Evolutionary conservation across 2,797 vertebrate species (phyloP), one percentile per base, ranked within the genome.

Genomic region (Lagocephalus sceleratus): DNA sequence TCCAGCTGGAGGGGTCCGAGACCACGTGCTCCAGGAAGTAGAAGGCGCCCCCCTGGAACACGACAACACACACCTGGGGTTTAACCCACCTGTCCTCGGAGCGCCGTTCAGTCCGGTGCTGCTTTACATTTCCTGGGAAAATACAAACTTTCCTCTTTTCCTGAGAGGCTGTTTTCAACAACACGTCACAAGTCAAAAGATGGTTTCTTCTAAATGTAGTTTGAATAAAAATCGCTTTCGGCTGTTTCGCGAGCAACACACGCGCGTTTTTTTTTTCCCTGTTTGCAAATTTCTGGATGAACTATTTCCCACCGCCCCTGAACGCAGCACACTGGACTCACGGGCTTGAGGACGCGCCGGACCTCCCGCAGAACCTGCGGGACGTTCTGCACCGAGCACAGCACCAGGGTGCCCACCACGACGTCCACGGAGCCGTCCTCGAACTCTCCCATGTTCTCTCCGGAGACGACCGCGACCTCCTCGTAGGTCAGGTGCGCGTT

Each of bases 331-430:
- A 1, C 0, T 3, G 5, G 14, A 90, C 92, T 91, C 73, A 94
- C 94, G 4, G 88, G 85, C 56, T 57, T 88, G 20, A 95, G 91
- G 21, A 95, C 75, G 5, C 93, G 87, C 1, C 67, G 78, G 3
- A 64, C 81, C 58, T 97, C 94, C 55, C 50, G 73, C 17, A 97
- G 78, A 42, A 92, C 90, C 3, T 3, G 32, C 17, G 20, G 67
- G 0, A 85, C 66, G 0, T 83, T 71, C 0, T 5, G 1, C 12
- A 94, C 94, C 0, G 93, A 92, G 51, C 94, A 95, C 1, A 96
- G 88, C 0, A 96, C 93, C 63, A 95, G 20, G 0, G 94, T 94
- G 59, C 90, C 85, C 29, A 95, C 81, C 2, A 94, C 92, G 0
- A 82, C 94, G 0, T 97, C 94, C 81, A 94, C 42, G 0, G 92